These are phyloP conservation scores for Rhodinocichla rosea DNA, from an alignment of 2,113 vertebrate species.

Conservation along the genomic window DNA sequence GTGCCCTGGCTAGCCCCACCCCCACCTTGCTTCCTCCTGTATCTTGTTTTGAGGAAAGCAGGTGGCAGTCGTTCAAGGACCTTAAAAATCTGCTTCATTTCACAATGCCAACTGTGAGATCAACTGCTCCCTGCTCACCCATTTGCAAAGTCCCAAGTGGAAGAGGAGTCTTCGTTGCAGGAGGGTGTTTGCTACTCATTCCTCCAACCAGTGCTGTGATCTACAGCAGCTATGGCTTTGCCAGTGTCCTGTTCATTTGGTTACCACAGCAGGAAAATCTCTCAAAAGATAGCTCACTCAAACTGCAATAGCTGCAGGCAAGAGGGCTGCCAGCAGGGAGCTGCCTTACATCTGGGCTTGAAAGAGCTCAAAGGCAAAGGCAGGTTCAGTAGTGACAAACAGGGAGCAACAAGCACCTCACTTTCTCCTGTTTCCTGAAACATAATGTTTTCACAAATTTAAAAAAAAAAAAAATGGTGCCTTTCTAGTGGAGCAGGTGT, in stretches of 20 bases:
- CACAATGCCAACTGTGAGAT: background rate
- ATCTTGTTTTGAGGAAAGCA: background rate
- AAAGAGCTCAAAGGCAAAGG: background rate
- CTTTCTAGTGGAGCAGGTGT: background rate
- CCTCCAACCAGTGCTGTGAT: background rate
- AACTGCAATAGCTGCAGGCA: constrained; percentile 6
- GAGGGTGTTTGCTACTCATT: background rate
- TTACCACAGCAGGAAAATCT: background rate
- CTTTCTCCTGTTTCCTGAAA: background rate
- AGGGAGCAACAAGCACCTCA: background rate
- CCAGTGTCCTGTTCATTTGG: background rate
- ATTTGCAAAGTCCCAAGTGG: background rate
- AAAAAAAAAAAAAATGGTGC: too few species aligned
- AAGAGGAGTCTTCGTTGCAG: background rate
- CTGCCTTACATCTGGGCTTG: background rate
- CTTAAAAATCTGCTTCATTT: background rate
- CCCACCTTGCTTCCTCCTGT: background rate
- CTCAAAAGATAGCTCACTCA: background rate
- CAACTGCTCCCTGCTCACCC: background rate
- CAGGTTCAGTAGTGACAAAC: background rate
- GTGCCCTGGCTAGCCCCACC: background rate
- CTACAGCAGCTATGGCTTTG: background rate
- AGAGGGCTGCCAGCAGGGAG: background rate
- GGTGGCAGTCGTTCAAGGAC: background rate
- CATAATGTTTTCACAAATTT: background rate